Base-by-base conservation (phyloP, 1,140 invertebrate genomes). In the Camponotus floridanus region DNA sequence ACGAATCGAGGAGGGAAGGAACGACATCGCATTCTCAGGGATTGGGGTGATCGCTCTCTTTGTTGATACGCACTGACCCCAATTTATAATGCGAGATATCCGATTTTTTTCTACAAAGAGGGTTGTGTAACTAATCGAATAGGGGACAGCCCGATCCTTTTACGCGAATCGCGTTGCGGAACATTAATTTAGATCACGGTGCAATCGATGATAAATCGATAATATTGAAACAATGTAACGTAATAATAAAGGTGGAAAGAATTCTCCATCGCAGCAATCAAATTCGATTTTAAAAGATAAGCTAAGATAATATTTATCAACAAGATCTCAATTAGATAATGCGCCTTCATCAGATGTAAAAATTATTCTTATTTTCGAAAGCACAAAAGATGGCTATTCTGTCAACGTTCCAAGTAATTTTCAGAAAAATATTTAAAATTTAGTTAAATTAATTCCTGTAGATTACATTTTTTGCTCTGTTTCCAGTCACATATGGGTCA, bases 1-100 rank as follows among this genome's bases (percentile, higher is more conserved):
- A 91, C 86, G 64, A 65, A 79, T 67, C 74, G 73, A 89, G 71
- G 89, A 85, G 78, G 48, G 83, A 84, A 86, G 73, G 76, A 81
- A 86, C 62, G 76, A 86, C 74, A 59, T 51, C 65, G 48, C 55
- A 61, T 61, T 85, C 67, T 71, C 21, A 51, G 36, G 45, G 64
- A 67, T 57, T 51, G 48, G 36, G 26, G 18, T n/a, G 57, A 45
- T 26, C 26, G 15, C 11, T 21, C 9, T 13, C 45, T 48, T 68
- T 70, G 51, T 80, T 36, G 76, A 67, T 51, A 79, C 62, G 31
- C 33, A 42, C 13, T 33, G 26, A 79, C 11, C 45, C 13, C 13
- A 48, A 21, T 68, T 48, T 15, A 18, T 39, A 18, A 42, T 9
- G 31, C n/a, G 31, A 55, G 42, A 31, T 8, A 15, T 18, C 21